These are phyloP conservation scores for Pelusios castaneus DNA, from an alignment of 2,113 vertebrate genomes.

Conservation along the genomic window DNA sequence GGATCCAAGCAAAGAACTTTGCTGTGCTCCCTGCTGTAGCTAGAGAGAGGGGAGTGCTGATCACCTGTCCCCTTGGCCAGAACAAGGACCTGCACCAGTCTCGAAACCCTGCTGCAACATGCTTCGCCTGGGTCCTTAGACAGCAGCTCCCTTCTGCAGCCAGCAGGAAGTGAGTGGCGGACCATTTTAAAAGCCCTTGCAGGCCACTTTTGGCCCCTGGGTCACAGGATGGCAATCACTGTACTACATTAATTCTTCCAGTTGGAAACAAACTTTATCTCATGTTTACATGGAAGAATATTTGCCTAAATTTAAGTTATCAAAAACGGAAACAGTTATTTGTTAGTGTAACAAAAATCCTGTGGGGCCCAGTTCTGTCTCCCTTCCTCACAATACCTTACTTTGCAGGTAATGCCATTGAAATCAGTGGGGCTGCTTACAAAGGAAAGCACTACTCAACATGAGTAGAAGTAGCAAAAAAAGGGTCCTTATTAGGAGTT, in stretches of 20 bases:
- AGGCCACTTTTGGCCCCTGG: too few relatives aligned
- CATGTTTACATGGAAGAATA: background rate
- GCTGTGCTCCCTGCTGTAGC: too few relatives aligned
- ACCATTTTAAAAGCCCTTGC: too few relatives aligned
- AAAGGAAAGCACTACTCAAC: background rate
- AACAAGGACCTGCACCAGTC: too few relatives aligned
- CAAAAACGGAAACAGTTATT: background rate
- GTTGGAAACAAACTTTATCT: background rate
- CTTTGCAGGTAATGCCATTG: background rate
- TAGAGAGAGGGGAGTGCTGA: too few relatives aligned
- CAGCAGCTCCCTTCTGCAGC: too few relatives aligned
- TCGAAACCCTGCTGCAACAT: too few relatives aligned
- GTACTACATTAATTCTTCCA: background rate
- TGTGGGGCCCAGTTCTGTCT: background rate
- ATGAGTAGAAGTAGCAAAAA: background rate
- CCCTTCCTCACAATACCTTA: background rate
- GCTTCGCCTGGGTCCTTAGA: too few relatives aligned
- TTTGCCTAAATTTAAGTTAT: background rate
- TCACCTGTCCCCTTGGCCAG: too few relatives aligned
- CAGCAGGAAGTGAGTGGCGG: too few relatives aligned
- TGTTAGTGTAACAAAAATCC: background rate
- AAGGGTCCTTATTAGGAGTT: rapidly evolving
- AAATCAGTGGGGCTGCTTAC: background rate
- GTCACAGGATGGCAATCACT: too few relatives aligned
- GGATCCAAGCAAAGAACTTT: too few relatives aligned